Base-by-base conservation (phyloP, 1,140 invertebrate species). In the Bombus sylvicola region DNA sequence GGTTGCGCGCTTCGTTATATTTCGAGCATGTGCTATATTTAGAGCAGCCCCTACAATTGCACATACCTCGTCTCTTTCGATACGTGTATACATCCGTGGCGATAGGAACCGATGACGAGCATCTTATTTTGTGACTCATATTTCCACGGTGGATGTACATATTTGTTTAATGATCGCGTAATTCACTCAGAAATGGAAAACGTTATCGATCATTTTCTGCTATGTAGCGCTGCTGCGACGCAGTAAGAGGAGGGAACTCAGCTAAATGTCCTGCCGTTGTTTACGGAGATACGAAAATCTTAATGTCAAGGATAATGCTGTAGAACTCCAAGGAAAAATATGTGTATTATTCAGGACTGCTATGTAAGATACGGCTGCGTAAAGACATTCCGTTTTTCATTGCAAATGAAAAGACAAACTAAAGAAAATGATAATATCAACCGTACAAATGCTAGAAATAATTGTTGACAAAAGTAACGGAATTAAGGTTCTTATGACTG, bases 11-110 rank as follows among this genome's bases (percentile, higher is more conserved):
- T 91, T 92, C 91, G 93, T 94, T 94, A 94, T 94, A 94, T 95
- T 94, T 95, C 90, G 92, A 94, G 94, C 92, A 88, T 89, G 88
- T 88, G 92, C 94, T 95, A 94, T 93, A 91, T 94, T 95, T 95
- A 94, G 94, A 92, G 69, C 87, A 88, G 88, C 86, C 81, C 91
- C 88, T 87, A 77, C 83, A 80, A 22, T 71, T 57, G 62, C 84
- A 72, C 74, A 62, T 81, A 68, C 43, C 31, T 22, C n/a, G 59
- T 78, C 62, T 59, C 73, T 64, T 85, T 69, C 43, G 37, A 47
- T 31, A 84, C 25, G 25, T 6, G 53, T 43, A 22, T 28, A 41
- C 13, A 39, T 3, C 25, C 39, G 15, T 31, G 39, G 2, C 9
- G 31, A 66, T 59, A 25, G n/a, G 22, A 41, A 80, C 28, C 31